Conservation (phyloP, 2,888 invertebrate species). For the Drosophila hawaiiensis region DNA sequence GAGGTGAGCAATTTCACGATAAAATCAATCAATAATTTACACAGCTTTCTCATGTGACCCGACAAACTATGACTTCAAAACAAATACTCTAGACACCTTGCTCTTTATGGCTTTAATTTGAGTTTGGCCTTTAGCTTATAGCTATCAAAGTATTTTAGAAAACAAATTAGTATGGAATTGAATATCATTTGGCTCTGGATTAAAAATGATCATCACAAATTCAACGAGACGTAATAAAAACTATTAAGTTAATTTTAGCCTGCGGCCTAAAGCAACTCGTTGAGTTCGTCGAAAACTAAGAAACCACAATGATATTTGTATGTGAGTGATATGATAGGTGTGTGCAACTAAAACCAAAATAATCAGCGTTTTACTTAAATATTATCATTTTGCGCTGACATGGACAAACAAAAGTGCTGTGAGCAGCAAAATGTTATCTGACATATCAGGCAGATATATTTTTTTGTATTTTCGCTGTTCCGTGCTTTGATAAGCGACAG, state of each 20-base stretch:
- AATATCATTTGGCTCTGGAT: not conserved
- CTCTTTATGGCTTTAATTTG: not conserved
- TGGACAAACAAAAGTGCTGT: conserved; percentile 44
- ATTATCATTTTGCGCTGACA: conserved; percentile 42
- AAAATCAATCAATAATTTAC: conserved; percentile 23
- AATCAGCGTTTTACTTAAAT: conserved; percentile 22
- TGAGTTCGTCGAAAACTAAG: not conserved
- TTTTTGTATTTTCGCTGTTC: conserved; percentile 21
- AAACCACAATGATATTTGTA: not conserved
- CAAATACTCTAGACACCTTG: not conserved
- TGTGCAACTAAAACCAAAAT: conserved; percentile 29
- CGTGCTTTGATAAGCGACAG: conserved; percentile 36
- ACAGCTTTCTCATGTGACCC: not conserved
- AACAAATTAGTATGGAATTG: not conserved
- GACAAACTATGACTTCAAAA: not conserved
- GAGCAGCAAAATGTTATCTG: conserved; percentile 33
- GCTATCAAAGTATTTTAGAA: not conserved
- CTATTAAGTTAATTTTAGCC: not conserved
- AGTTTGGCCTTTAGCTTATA: not conserved
- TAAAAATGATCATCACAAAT: not conserved
- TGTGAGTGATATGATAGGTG: conserved; percentile 3
- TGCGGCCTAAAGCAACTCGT: not conserved
- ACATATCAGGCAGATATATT: conserved; percentile 39
- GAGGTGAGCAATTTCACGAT: conserved; percentile 1
- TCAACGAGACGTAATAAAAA: not conserved